Conservation (phyloP, 2,113 vertebrate genomes). For the Otocyon megalotis region DNA sequence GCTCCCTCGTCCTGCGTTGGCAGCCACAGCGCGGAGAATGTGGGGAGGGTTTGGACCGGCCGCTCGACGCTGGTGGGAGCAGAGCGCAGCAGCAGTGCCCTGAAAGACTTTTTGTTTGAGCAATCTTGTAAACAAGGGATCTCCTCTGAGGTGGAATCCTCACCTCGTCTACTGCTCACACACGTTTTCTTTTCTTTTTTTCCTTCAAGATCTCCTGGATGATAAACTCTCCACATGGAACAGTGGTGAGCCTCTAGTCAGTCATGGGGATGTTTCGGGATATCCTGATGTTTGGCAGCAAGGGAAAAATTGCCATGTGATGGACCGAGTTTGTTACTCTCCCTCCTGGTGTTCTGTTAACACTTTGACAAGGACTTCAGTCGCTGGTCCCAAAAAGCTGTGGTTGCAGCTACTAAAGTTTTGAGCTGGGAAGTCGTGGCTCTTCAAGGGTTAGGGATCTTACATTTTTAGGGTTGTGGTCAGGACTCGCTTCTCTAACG, state of each 20-base stretch:
- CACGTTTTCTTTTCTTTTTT: neutral
- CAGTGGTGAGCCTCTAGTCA: neutral
- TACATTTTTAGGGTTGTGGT: neutral
- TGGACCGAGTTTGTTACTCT: neutral
- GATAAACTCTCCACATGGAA: neutral
- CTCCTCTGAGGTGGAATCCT: constrained; percentile 54
- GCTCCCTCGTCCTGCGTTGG: constrained; percentile 53
- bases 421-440: neutral
- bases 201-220: neutral
- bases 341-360: constrained; percentile 32
- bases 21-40: neutral
- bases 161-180: constrained; percentile 1
- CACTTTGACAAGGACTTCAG: neutral
- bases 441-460: neutral
- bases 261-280: constrained; percentile 38
- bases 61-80: neutral
- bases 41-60: constrained; percentile 57
- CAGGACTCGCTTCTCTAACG: neutral
- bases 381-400: neutral
- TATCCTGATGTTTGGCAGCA: constrained; percentile 23
- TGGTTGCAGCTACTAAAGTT: neutral
- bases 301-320: neutral
- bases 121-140: constrained; percentile 75
- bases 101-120: constrained; percentile 72
- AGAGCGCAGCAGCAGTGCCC: neutral